A percentile compares a stretch with the other conserved stretches of the same genome.
Evolutionary conservation across 1,140 invertebrate genomes (phyloP).

Genomic region (Capitella teleta): DNA sequence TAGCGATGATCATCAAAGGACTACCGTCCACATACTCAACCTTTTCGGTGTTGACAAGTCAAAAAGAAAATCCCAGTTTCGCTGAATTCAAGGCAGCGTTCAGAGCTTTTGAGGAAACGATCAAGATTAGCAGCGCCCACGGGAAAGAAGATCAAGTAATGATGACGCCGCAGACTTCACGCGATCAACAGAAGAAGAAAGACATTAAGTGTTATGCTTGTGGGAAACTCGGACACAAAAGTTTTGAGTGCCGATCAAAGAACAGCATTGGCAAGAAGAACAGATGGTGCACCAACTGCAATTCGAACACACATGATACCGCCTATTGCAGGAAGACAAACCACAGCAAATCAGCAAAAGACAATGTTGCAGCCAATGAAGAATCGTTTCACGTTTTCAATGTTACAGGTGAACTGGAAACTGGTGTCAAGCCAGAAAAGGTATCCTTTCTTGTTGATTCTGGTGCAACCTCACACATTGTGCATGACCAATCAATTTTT

Average conservation of each 20-base stretch:
- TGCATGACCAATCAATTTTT: constrained; percentile 11
- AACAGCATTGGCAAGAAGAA: background rate
- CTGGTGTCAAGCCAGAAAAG: background rate
- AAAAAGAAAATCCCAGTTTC: constrained; percentile 10
- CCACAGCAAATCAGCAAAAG: background rate
- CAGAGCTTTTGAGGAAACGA: constrained; percentile 14
- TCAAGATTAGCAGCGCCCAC: constrained; percentile 2
- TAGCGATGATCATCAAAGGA: constrained; percentile 16
- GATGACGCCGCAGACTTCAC: background rate
- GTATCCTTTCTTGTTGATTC: constrained; percentile 11
- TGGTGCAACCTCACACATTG: constrained; percentile 13
- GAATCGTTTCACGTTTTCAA: background rate
- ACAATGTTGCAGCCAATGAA: background rate
- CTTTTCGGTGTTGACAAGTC: constrained; percentile 2
- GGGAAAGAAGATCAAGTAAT: background rate
- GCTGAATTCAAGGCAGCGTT: constrained; percentile 14
- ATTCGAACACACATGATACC: background rate
- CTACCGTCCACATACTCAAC: constrained; percentile 11
- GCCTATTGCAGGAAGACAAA: background rate
- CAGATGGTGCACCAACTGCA: background rate
- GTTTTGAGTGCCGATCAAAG: background rate
- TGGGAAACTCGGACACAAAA: background rate
- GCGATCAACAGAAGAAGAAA: background rate
- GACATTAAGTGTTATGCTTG: background rate
- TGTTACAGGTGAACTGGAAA: background rate